Conservation (phyloP, 2,113 vertebrate species). For the Merops nubicus region DNA sequence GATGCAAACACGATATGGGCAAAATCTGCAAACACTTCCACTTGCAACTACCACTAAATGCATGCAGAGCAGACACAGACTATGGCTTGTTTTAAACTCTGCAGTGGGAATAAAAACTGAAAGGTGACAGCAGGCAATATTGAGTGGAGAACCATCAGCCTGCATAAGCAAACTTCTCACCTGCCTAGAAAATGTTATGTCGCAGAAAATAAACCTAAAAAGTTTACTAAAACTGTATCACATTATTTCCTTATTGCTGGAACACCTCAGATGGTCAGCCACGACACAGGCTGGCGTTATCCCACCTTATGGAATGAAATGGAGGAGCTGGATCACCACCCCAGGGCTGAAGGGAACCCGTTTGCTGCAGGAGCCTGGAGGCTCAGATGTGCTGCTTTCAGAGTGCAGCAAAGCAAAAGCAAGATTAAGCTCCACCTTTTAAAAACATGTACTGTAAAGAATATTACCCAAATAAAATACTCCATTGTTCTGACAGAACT, state of each 20-base stretch:
- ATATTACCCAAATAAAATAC: background rate
- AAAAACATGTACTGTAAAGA: background rate
- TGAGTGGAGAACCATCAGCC: background rate
- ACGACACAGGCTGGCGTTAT: rapidly evolving
- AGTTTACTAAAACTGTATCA: background rate
- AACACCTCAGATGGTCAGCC: background rate
- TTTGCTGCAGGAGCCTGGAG: rapidly evolving
- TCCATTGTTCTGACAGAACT: background rate
- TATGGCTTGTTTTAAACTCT: background rate
- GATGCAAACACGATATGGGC: background rate
- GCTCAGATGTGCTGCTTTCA: background rate
- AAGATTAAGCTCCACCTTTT: background rate
- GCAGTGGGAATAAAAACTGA: background rate
- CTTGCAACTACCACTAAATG: background rate
- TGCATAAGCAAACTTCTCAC: background rate
- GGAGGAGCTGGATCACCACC: background rate
- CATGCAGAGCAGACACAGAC: background rate
- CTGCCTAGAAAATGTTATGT: background rate
- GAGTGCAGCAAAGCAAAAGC: background rate
- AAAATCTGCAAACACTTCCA: background rate
- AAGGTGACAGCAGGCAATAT: rapidly evolving
- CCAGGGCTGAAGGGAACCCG: background rate
- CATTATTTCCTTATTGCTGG: background rate
- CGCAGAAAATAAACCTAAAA: background rate
- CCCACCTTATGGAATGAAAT: background rate